Evolutionary conservation across 2,888 invertebrate species (phyloP).

Genomic region (Thera britannica): DNA sequence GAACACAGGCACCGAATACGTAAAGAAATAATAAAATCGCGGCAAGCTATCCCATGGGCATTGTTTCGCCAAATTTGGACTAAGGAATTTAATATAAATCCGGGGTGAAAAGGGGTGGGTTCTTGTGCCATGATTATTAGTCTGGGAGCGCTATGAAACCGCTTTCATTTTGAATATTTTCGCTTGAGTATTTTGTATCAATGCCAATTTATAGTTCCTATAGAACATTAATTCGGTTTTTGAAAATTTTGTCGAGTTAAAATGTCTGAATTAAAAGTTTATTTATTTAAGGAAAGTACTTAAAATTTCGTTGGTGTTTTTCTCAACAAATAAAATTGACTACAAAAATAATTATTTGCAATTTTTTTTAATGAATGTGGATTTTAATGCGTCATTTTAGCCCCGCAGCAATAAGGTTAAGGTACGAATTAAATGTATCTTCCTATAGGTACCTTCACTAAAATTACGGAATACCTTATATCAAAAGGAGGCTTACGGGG

Average conservation of each 20-base stretch:
- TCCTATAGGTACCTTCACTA: conserved; percentile 25
- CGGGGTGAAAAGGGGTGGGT: conserved; percentile 75
- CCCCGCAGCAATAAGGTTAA: conserved; percentile 30
- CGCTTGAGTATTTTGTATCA: no score
- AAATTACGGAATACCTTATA: conserved; percentile 58
- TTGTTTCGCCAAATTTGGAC: conserved; percentile 78
- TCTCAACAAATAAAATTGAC: no score
- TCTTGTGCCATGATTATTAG: conserved; percentile 72
- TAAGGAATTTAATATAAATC: conserved; percentile 83
- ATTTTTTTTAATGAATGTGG: no score
- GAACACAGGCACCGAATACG: conserved; percentile 36
- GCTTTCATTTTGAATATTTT: conserved; percentile 29
- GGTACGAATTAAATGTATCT: conserved; percentile 55
- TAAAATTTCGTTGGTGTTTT: no score
- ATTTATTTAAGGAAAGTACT: no score
- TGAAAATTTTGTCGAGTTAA: no score
- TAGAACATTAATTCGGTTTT: no score
- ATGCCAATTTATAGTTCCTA: no score
- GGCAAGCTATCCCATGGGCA: conserved; percentile 64
- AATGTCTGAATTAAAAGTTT: no score
- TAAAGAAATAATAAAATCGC: conserved; percentile 70
- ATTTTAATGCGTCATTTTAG: conserved; percentile 51
- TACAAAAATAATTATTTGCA: no score
- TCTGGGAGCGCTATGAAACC: conserved; percentile 55
- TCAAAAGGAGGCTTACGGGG: conserved; percentile 55